These are phyloP conservation scores for Cardiocondyla obscurior DNA, from an alignment of 1,140 invertebrate species.

Conservation along the genomic window DNA sequence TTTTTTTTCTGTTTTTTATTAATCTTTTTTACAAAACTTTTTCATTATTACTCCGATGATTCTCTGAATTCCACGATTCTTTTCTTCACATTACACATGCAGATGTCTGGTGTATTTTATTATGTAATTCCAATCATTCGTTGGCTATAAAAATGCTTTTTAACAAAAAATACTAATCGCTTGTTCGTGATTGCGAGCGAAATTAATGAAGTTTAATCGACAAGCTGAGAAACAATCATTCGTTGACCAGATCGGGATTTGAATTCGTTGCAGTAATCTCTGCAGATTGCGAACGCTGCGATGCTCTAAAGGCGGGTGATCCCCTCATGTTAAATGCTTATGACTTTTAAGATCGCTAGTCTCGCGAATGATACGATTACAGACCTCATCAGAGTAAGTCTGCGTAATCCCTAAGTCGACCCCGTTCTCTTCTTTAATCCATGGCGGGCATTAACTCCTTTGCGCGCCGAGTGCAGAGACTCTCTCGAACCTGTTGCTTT, in stretches of 20 bases:
- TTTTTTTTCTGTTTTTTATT: too few relatives aligned
- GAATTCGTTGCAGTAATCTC: conserved; percentile 7
- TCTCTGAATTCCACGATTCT: too few relatives aligned
- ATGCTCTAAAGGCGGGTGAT: conserved; percentile 10
- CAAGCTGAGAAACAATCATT: background rate
- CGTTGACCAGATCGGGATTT: conserved; percentile 13
- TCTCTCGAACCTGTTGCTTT: conserved; percentile 79
- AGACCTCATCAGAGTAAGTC: conserved; percentile 70
- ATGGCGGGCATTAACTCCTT: conserved; percentile 77
- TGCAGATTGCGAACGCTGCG: conserved; percentile 18
- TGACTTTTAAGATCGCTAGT: conserved; percentile 52
- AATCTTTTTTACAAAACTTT: too few relatives aligned
- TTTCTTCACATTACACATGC: too few relatives aligned
- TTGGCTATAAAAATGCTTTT: background rate
- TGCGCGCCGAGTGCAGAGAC: conserved; percentile 59
- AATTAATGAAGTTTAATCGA: background rate
- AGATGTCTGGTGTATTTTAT: too few relatives aligned
- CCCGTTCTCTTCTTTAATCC: conserved; percentile 78
- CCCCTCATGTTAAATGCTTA: conserved; percentile 30
- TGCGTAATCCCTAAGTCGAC: conserved; percentile 72
- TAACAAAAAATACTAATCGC: background rate
- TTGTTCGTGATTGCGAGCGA: background rate
- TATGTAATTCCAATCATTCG: too few relatives aligned
- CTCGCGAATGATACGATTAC: conserved; percentile 61
- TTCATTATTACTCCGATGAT: too few relatives aligned